Evolutionary conservation across 1,140 invertebrate genomes (phyloP), one percentile per base, ranked within the genome.

Genomic region (Euschistus heros): DNA sequence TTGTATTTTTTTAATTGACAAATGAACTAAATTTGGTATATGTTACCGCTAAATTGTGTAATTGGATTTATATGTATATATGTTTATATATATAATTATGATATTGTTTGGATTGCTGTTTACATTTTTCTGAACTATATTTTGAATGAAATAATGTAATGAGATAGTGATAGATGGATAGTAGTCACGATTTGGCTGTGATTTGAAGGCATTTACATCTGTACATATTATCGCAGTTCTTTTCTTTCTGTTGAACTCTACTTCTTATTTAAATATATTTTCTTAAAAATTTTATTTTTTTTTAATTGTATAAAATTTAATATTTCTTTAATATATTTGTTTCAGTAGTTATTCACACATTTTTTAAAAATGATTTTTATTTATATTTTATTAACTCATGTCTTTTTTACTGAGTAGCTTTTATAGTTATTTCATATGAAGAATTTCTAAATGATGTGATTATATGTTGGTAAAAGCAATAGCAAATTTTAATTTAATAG

Each of bases 181-280:
- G 30, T 54, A 52, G 26, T 64, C 52, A 54, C 54, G 15, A 63
- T 63, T 63, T 63, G 63, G 63, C 63, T 64, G 63, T 64, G 63
- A 64, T 64, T 30, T 37, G n/a, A 52, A 55, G 46, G 63, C 63
- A 64, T 64, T 64, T 64, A 64, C 47, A 55, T 20, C 46, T 63
- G 46, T 26, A 24, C 2, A 24, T 20, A 20, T 24, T 27, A 59
- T 27, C 15, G 10, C 6, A 15, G 13, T 24, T 14, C 17, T 57
- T 27, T 59, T n/a, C n/a, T n/a, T 27, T 59, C 17, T 26, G 2
- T 59, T 26, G 8, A 37, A 37, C 10, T 37, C 5, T 37, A 2
- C n/a, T 7, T 50, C 22, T 50, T 18, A 20, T 50, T 20, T 47
- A 50, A 20, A 50, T 10, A 22, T 50, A 50, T 50, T 50, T 50